Conservation (phyloP, 2,113 vertebrate species). For the Muntiacus muntjak region DNA sequence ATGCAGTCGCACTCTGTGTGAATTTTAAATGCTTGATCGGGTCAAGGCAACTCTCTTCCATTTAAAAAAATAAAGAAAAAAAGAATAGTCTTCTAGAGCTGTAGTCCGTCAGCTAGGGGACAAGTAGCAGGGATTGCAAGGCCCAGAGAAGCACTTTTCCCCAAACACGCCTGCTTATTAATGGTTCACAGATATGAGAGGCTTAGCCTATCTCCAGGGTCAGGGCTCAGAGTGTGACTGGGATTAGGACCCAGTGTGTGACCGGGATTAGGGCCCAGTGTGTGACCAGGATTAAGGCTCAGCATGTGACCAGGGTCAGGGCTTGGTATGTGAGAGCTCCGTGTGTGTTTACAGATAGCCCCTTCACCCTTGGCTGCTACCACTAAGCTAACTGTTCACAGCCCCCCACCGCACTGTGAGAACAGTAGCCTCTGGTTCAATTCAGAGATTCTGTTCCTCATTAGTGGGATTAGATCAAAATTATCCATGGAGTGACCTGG, state of each 20-base stretch:
- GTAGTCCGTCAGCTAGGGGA: neutral
- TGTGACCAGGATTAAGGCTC: neutral
- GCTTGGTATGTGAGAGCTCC: neutral
- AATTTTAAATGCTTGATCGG: neutral
- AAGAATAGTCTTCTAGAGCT: neutral
- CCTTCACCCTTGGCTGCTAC: neutral
- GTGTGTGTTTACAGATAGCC: neutral
- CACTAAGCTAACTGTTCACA: neutral
- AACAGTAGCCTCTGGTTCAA: neutral
- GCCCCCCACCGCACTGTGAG: too few species aligned
- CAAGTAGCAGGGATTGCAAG: neutral
- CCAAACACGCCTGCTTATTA: neutral
- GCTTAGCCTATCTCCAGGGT: neutral
- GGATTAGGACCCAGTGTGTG: neutral
- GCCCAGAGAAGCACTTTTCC: neutral
- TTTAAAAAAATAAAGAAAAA: neutral
- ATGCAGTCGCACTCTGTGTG: neutral
- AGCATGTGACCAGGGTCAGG: neutral
- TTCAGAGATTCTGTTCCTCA: neutral
- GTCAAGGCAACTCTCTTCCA: neutral
- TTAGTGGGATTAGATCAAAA: neutral
- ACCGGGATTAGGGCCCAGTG: neutral
- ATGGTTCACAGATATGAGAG: neutral
- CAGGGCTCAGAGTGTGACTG: neutral
- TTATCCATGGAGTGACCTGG: neutral